These are phyloP conservation scores for Luffia ferchaultella DNA, from an alignment of 2,888 invertebrate genomes.

Conservation along the genomic window DNA sequence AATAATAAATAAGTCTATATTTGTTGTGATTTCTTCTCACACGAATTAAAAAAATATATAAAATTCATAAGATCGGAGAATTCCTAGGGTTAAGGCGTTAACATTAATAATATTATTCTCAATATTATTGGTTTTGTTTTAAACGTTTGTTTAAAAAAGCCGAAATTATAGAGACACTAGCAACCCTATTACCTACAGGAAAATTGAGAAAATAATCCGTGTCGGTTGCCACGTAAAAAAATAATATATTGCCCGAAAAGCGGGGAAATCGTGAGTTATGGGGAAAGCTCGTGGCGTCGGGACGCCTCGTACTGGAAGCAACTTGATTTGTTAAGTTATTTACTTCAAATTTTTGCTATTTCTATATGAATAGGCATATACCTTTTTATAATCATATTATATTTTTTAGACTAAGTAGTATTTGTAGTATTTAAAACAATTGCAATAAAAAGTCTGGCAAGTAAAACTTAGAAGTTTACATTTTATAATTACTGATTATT, in stretches of 20 bases:
- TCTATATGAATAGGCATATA: slow-evolving; percentile 22
- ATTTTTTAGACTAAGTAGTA: no score
- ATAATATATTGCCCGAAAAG: slow-evolving; percentile 45
- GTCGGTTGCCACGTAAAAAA: slow-evolving; percentile 18
- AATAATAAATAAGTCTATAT: no score
- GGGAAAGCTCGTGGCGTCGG: slow-evolving; percentile 26
- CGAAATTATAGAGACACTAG: background rate
- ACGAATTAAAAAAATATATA: no score
- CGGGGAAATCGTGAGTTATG: slow-evolving; percentile 50
- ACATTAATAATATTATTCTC: no score
- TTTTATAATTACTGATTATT: no score
- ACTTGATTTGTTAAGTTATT: background rate
- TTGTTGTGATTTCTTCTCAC: no score
- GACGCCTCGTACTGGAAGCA: slow-evolving; percentile 32
- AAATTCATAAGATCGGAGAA: no score
- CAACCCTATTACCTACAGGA: background rate
- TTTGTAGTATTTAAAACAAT: no score
- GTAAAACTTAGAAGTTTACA: no score
- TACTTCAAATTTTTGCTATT: background rate
- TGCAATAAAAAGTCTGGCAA: no score
- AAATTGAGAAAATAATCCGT: background rate
- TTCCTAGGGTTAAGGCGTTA: no score
- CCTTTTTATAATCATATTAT: slow-evolving; percentile 27
- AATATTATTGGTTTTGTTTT: background rate
- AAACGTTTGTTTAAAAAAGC: background rate